Base-by-base conservation (phyloP, 1,140 invertebrate genomes). In the Mactra quadrangularis region DNA sequence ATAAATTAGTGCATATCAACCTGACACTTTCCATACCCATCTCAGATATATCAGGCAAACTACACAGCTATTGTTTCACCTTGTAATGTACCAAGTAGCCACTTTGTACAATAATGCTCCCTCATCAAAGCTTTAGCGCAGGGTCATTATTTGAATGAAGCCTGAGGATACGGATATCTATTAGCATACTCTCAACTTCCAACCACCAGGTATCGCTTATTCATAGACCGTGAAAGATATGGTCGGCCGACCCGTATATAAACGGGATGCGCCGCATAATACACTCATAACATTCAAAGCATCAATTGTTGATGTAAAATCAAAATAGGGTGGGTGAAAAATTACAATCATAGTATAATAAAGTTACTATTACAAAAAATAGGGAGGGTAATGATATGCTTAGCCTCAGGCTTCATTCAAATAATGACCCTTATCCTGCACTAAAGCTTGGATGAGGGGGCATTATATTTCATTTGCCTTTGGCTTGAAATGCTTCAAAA, bases 311-410 rank as follows among this genome's bases (percentile, higher is more conserved):
- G 19, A 17, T 3, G 25, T 6, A 53, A 4, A 53, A 7, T 53
- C 4, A 53, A 4, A 53, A 3, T 9, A 9, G 25, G 3, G 3
- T n/a, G 50, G 50, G 50, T 9, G 50, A 22, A 22, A 53, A 53
- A 6, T 7, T 53, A 17, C 19, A 53, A 53, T 22, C 25, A 4
- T n/a, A 17, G 19, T n/a, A 53, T 9, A 9, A n/a, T n/a, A n/a
- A n/a, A n/a, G n/a, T n/a, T n/a, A n/a, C n/a, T n/a, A n/a, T n/a
- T 27, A 57, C 75, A 41, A 77, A 41, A 22, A 75, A 78, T 38
- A 83, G 52, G 22, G 31, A 38, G 19, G 83, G 77, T 45, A 87
- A 84, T 1, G 78, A 74, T 33, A 70, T 75, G 27, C 38, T 45
- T 45, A 68, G 33, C 19, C 62, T 68, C 33, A 27, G 38, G 62